Evolutionary conservation across 2,888 invertebrate genomes (phyloP).

Genomic region (Hirtodrosophila duncani): DNA sequence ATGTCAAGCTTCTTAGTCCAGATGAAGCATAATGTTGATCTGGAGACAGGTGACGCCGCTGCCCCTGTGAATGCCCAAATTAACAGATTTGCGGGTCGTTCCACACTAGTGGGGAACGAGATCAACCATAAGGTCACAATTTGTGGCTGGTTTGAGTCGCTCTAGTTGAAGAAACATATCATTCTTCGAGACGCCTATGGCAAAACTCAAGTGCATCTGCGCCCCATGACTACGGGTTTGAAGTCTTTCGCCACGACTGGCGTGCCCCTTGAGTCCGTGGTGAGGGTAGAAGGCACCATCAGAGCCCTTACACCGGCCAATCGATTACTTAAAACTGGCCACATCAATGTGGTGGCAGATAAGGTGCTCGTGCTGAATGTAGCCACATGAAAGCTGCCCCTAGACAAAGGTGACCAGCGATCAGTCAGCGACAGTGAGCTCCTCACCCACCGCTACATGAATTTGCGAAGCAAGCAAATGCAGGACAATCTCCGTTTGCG

Average conservation of each 20-base stretch:
- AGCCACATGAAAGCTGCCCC: conserved; percentile 84
- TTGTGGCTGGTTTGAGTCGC: conserved; percentile 95
- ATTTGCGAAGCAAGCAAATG: conserved; percentile 86
- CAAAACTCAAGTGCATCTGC: conserved; percentile 86
- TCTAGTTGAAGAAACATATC: conserved; percentile 89
- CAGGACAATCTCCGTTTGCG: conserved; percentile 91
- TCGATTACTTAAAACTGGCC: conserved; percentile 83
- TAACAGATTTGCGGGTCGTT: conserved; percentile 84
- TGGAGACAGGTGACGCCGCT: conserved; percentile 54
- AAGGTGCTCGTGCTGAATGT: conserved; percentile 85
- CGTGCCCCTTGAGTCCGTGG: conserved; percentile 82
- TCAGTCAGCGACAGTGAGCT: conserved; percentile 89
- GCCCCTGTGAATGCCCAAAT: conserved; percentile 66
- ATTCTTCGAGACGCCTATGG: conserved; percentile 94
- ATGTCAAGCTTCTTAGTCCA: conserved; percentile 79
- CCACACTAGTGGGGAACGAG: conserved; percentile 93
- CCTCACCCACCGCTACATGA: conserved; percentile 85
- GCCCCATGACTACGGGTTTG: conserved; percentile 76
- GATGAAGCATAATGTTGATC: conserved; percentile 76
- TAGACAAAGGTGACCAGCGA: conserved; percentile 86
- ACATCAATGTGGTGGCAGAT: conserved; percentile 88
- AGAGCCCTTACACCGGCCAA: conserved; percentile 85
- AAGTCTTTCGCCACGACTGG: conserved; percentile 70
- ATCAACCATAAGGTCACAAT: conserved; percentile 86
- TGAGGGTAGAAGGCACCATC: conserved; percentile 85